Evolutionary conservation across 2,888 invertebrate genomes (phyloP).

Genomic region (Incurvaria masculella): DNA sequence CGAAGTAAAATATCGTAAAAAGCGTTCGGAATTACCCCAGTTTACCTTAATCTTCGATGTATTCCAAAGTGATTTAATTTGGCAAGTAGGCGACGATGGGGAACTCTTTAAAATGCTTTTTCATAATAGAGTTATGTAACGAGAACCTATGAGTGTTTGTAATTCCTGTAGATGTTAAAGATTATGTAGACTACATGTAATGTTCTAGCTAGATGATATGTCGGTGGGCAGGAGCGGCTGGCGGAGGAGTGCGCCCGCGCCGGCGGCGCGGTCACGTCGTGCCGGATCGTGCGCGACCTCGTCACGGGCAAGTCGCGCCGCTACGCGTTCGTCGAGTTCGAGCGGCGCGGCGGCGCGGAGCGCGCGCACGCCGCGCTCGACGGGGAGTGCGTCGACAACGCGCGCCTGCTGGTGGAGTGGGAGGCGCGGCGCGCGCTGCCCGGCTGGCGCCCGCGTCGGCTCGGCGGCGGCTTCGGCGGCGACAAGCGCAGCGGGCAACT

Average conservation of each 20-base stretch:
- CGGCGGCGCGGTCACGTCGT: slow-evolving; percentile 64
- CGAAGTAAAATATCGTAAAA: no score
- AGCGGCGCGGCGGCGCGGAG: slow-evolving; percentile 55
- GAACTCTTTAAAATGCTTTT: background rate
- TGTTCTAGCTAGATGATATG: background rate
- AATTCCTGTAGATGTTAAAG: background rate
- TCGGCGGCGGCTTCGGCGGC: slow-evolving; percentile 88
- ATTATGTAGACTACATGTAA: background rate
- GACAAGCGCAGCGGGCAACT: slow-evolving; percentile 84
- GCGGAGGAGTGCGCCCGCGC: slow-evolving; percentile 57
- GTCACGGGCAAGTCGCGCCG: slow-evolving; percentile 80
- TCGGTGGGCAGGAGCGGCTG: slow-evolving; percentile 49
- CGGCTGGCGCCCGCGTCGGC: slow-evolving; percentile 81
- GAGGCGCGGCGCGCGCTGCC: slow-evolving; percentile 68
- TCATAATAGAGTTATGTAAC: background rate
- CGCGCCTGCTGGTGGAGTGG: slow-evolving; percentile 70
- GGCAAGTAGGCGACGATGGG: no score
- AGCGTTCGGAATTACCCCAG: no score
- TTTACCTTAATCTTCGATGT: background rate
- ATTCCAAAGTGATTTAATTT: no score
- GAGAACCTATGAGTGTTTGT: background rate
- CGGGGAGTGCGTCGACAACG: slow-evolving; percentile 62
- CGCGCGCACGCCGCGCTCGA: slow-evolving; percentile 60
- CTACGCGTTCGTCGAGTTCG: slow-evolving; percentile 85
- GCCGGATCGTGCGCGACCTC: slow-evolving; percentile 70